Base-by-base conservation (phyloP, 2,797 vertebrate genomes). In the Sarcoramphus papa region DNA sequence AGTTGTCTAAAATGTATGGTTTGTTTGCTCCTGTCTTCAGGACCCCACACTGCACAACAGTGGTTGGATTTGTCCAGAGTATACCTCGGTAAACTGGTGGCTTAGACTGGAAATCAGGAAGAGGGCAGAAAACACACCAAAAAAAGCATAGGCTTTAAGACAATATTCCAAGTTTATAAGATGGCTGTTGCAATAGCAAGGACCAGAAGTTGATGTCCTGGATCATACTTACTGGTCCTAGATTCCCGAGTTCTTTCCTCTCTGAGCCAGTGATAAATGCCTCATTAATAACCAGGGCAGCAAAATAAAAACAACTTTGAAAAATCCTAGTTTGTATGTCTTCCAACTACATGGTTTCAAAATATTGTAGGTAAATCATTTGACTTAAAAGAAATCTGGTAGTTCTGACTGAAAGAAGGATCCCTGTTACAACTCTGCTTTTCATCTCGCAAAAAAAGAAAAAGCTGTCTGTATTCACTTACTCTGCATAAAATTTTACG, bases 391-490 rank as follows among this genome's bases (percentile, higher is more conserved):
- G 78, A 56, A 84, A 81, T 33, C 72, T 2, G 1, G 33, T 90
- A 62, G 69, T 41, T 91, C 57, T 90, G 87, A 33, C 35, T 92
- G 87, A 83, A 92, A 54, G 72, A 59, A 86, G n/a, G 37, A 43
- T 74, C 86, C 92, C 68, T 74, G 60, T 80, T 95, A 48, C 17
- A 88, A 80, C 84, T 64, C 56, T 83, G 81, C 64, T 91, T 96
- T 93, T 95, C 91, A 95, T 95, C 91, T 92, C 6, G 0, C 1
- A 4, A 25, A 35, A 48, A 50, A 80, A 78, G 73, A 40, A 82
- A 84, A 87, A 85, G 68, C 87, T 92, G 59, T 83, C 84, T 95
- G 31, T 88, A 83, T 93, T 90, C 64, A 85, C 92, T 93, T 85
- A 85, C 20, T 90, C 87, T 92, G 94, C 72, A 78, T 91, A 93